Conservation (phyloP, 2,113 vertebrate species). For the Fulmarus glacialis region DNA sequence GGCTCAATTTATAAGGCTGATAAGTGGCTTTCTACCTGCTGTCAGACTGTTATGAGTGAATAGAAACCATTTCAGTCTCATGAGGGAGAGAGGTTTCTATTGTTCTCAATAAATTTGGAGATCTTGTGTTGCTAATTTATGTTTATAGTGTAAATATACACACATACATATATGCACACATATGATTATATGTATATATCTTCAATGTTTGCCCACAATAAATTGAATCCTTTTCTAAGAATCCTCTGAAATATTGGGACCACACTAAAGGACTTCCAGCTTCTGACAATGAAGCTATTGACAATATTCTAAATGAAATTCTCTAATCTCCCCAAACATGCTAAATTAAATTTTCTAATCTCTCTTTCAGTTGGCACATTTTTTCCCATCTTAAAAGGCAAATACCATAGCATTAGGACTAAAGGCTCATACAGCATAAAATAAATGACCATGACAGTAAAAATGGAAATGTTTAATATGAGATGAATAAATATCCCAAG, state of each 20-base stretch:
- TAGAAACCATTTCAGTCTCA: neutral
- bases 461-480: neutral
- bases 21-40: neutral
- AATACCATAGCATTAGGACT: neutral
- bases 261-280: neutral
- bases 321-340: neutral
- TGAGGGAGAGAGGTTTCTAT: neutral
- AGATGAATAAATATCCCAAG: neutral
- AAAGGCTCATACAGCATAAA: neutral
- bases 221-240: neutral
- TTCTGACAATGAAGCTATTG: neutral
- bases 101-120: neutral
- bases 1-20: neutral
- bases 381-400: neutral
- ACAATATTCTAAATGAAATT: neutral
- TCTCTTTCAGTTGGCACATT: neutral
- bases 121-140: neutral
- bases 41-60: neutral
- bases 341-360: neutral
- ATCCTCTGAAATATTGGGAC: neutral
- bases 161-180: fast-evolving
- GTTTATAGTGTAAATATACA: neutral
- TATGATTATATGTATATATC: neutral
- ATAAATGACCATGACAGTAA: neutral
- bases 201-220: neutral